Evolutionary conservation across 2,797 vertebrate species (phyloP), one percentile per base, ranked within the genome.

Genomic region (Malurus splendens): DNA sequence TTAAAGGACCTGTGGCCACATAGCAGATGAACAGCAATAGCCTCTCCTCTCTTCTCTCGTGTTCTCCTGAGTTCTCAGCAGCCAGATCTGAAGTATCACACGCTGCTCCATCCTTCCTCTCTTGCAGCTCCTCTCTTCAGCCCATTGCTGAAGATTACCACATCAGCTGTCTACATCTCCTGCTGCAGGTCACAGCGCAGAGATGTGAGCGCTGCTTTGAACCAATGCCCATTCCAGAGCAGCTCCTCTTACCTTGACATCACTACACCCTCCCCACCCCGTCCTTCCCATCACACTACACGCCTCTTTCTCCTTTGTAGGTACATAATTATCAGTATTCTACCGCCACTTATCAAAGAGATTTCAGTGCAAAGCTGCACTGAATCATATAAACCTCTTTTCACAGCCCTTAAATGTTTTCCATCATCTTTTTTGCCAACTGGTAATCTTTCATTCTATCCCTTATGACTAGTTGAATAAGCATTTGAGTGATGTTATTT

Each of bases 401-500:
- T 78, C 51, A 38, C 39, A 91, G 83, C 7, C 39, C 48, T 79
- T 72, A 89, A 60, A 68, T 57, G 36, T 75, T 73, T 89, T 57
- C 70, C 47, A 52, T 87, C 82, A 71, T 77, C 61, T 65, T 84
- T 89, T 78, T 52, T 89, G 80, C 65, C 71, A 84, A 52, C 25
- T 67, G 48, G 52, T 72, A 79, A 88, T 90, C 64, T 79, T 91
- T 80, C 39, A 70, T 76, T 87, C 81, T 85, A 76, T 66, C 68
- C 44, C 45, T 86, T 79, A 54, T 71, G 64, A 90, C 55, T 59
- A 83, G 74, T 7, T 73, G 78, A 91, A 84, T 70, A 89, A 86
- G 78, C 60, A 64, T 78, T 90, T 54, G 32, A 89, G 32, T 23
- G 71, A 78, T 78, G 79, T 86, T 59, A 68, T 87, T 91, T 92